Percentiles rank a stretch among this genome's conserved stretches.
These are phyloP conservation scores for Catocala nupta DNA, from an alignment of 2,888 invertebrate genomes.

Conservation along the genomic window DNA sequence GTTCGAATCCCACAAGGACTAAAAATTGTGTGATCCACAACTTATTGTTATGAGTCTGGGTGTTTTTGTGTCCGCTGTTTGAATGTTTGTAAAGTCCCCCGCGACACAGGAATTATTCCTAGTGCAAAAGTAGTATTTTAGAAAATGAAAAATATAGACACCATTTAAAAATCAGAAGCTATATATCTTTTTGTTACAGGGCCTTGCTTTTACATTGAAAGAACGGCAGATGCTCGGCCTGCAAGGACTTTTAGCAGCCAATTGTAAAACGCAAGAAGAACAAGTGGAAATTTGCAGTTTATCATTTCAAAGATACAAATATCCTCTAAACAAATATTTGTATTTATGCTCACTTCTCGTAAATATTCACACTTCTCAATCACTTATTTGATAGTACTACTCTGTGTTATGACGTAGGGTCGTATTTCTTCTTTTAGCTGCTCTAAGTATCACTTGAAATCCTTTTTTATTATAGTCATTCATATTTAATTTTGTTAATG, in stretches of 20 bases:
- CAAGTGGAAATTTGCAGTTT: conserved; percentile 94
- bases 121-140: too few species aligned
- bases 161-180: too few species aligned
- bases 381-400: background rate
- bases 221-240: conserved; percentile 97
- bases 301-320: conserved; percentile 93
- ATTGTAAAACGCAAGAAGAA: conserved; percentile 94
- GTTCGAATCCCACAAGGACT: too few species aligned
- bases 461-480: background rate
- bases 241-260: conserved; percentile 96
- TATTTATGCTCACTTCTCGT: conserved; percentile 94
- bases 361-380: conserved; percentile 32
- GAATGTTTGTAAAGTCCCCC: too few species aligned
- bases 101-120: too few species aligned
- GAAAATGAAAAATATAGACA: too few species aligned
- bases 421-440: too few species aligned
- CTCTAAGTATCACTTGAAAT: too few species aligned
- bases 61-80: too few species aligned
- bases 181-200: conserved; percentile 83
- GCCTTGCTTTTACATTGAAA: conserved; percentile 95
- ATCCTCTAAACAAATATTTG: conserved; percentile 96
- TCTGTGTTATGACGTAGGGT: too few species aligned
- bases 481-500: background rate
- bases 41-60: too few species aligned
- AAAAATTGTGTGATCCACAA: too few species aligned